Conservation (phyloP, 1,140 invertebrate species). For the Chrysomallon squamiferum region DNA sequence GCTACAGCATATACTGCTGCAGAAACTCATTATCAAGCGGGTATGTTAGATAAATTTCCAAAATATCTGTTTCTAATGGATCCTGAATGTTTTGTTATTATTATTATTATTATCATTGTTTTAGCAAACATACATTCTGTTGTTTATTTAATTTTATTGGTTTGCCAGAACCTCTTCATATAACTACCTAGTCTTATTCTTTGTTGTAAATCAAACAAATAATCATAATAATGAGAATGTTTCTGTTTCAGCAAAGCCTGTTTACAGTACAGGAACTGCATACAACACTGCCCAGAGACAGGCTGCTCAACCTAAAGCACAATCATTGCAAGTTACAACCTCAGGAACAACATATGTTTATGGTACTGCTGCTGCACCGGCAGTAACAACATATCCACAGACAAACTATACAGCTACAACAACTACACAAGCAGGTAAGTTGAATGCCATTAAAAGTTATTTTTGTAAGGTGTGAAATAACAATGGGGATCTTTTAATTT, state of each 20-base stretch:
- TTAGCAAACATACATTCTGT: background rate
- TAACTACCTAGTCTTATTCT: no score
- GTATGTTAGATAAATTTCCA: no score
- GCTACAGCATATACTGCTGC: conserved; percentile 66
- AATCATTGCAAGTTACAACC: conserved; percentile 51
- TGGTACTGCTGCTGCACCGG: conserved; percentile 42
- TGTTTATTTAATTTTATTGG: background rate
- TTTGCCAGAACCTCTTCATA: background rate
- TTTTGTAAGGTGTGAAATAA: no score
- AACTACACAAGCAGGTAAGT: conserved; percentile 35
- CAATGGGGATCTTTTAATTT: no score
- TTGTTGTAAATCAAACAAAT: no score
- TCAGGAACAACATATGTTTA: conserved; percentile 53
- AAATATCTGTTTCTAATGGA: background rate
- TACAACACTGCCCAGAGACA: conserved; percentile 63
- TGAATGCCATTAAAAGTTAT: no score
- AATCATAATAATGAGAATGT: no score
- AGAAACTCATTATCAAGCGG: conserved; percentile 72
- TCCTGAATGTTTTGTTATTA: background rate
- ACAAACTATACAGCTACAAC: conserved; percentile 45
- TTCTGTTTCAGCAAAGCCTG: conserved; percentile 59
- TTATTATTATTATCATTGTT: no score
- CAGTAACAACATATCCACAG: conserved; percentile 45
- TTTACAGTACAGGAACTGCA: conserved; percentile 62
- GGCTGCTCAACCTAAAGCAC: conserved; percentile 48